Evolutionary conservation across 2,888 invertebrate species (phyloP).

Genomic region (Noctuana brunneofusca): DNA sequence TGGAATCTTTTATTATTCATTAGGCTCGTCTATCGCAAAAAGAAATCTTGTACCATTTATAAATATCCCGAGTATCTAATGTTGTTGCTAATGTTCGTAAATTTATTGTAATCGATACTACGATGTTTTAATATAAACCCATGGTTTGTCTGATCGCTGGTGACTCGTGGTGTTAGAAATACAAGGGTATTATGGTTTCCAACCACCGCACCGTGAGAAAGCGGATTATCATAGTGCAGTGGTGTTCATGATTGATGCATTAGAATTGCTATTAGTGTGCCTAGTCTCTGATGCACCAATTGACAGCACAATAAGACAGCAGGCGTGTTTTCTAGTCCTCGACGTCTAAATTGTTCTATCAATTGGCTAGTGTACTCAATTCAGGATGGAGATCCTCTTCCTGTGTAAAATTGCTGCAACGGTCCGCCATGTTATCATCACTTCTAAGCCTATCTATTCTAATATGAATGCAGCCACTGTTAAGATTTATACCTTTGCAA

Average conservation of each 20-base stretch:
- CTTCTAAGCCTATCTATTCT: not conserved
- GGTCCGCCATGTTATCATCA: constrained; percentile 18
- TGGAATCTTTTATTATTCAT: constrained; percentile 37
- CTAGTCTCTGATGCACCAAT: constrained; percentile 6
- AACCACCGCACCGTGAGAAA: not conserved
- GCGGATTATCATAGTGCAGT: not conserved
- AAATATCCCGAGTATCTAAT: constrained; percentile 3
- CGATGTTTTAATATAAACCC: not conserved
- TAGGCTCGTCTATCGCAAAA: constrained; percentile 16
- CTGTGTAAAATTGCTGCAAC: constrained; percentile 22
- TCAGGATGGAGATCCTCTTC: constrained; percentile 27
- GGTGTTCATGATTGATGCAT: not conserved
- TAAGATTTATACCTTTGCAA: constrained; percentile 4
- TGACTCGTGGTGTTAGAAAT: not conserved
- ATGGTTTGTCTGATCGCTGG: not conserved
- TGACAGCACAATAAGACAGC: constrained; percentile 25
- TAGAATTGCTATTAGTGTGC: not conserved
- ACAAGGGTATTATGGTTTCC: not conserved
- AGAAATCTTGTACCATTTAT: constrained; percentile 14
- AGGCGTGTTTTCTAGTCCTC: constrained; percentile 19
- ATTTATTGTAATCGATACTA: not conserved
- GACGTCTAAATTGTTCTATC: constrained; percentile 28
- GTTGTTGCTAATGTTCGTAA: not conserved
- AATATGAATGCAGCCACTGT: constrained; percentile 13
- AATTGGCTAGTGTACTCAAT: constrained; percentile 31